Base-by-base conservation (phyloP, 2,888 invertebrate species). In the Erpobdella octoculata region DNA sequence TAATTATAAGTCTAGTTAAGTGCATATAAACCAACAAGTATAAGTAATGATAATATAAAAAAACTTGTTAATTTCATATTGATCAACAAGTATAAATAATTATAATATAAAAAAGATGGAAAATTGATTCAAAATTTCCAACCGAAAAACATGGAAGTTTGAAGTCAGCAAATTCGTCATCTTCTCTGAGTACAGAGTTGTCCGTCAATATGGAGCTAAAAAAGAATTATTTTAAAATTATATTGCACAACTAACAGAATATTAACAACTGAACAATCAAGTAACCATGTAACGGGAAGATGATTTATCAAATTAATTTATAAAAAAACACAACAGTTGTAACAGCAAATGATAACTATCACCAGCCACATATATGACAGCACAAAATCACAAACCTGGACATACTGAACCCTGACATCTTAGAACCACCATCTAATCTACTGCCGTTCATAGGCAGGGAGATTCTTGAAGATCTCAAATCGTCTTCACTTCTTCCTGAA, bases 81-180 rank as follows among this genome's bases (percentile, higher is more conserved):
- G n/a, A n/a, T n/a, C n/a, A n/a, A n/a, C n/a, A n/a, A n/a, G n/a
- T n/a, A n/a, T n/a, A n/a, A n/a, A n/a, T n/a, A n/a, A n/a, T n/a
- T n/a, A n/a, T n/a, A n/a, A n/a, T n/a, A n/a, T n/a, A n/a, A n/a
- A n/a, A n/a, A n/a, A n/a, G n/a, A n/a, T n/a, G n/a, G n/a, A n/a
- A n/a, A 9, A 38, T n/a, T 21, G 0, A 33, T 2, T 6, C 4
- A 31, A 48, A 64, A 58, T 9, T 38, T 73, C 70, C 72, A 74
- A 82, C 80, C 38, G 79, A 78, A 35, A 81, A 76, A 72, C 81
- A 81, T 21, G 82, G 82, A 76, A 81, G 79, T 74, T 80, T 80
- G 76, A 81, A 81, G 72, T 80, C 80, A 35, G 72, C 77, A 21
- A 74, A 71, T 33, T 76, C 76, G 61, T 77, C 78, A 74, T 80